Evolutionary conservation across 2,797 vertebrate species (phyloP), one percentile per base, ranked within the genome.

Genomic region (Acanthurus lineatus): DNA sequence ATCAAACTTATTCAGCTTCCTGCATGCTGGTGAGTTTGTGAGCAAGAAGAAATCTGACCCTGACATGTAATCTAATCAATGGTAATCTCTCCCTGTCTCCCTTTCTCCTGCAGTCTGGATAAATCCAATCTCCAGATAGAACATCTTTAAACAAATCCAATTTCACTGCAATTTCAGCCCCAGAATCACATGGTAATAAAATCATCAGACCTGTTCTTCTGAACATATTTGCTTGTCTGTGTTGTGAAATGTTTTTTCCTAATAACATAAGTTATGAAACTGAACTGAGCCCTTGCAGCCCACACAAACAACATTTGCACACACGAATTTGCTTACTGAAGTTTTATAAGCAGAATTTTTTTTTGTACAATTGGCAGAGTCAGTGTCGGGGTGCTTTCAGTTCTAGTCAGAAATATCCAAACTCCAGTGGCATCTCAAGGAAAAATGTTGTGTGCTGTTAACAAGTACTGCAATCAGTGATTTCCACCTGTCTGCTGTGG

Each of bases 101-200:
- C 59, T 28, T 48, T 64, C 45, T 47, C 42, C 86, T 68, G 61
- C 65, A 35, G 76, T 73, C 68, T 35, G 63, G 51, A 25, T 67
- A 68, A 90, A 89, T 87, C 73, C 69, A 81, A 83, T 84, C 77
- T 64, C 45, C 73, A 80, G 56, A 58, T 66, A 78, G 69, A 85
- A 81, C 82, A 72, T 87, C 82, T 83, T 87, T 81, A 82, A 72
- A 70, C 69, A 79, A 87, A 93, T 90, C 78, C 71, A 74, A 89
- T 88, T 70, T 81, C 58, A 47, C 17, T 22, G 60, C 67, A 20
- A 84, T 88, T 72, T 68, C 48, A 77, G 63, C 72, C 63, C 58
- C 69, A 48, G 56, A 54, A 59, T 78, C 35, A 25, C 35, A 6
- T 9, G 17, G 7, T 86, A 88, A 90, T 88, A 58, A 84, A 69